These are phyloP conservation scores for Echinometra lucunter DNA, from an alignment of 53 echinoderm and acorn worm species.

Conservation along the genomic window DNA sequence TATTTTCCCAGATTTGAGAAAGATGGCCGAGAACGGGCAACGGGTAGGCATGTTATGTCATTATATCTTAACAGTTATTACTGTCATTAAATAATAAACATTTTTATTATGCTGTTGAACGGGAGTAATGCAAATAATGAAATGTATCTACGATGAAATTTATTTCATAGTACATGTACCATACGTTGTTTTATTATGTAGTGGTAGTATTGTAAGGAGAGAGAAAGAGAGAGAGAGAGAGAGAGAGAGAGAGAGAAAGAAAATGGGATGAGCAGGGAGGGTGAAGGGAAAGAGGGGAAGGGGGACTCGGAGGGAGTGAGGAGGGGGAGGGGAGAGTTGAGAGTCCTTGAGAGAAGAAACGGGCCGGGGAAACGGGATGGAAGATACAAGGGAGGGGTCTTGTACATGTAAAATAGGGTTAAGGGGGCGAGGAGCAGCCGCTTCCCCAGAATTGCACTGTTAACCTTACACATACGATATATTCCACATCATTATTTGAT, in stretches of 20 bases:
- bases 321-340: neutral
- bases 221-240: neutral
- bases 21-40: conserved; percentile 7
- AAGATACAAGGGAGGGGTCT: neutral
- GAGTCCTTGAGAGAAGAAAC: neutral
- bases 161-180: neutral
- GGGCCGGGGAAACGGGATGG: neutral
- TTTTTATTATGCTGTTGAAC: neutral
- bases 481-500: no score
- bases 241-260: neutral
- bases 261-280: neutral
- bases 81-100: neutral
- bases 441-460: no score
- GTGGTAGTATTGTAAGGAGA: neutral
- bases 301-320: neutral
- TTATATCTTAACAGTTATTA: neutral
- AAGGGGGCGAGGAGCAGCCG: conserved; percentile 11
- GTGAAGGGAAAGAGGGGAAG: neutral
- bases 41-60: neutral
- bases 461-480: no score
- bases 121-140: neutral
- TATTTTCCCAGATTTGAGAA: neutral
- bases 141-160: neutral
- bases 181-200: neutral
- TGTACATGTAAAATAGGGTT: neutral